Evolutionary conservation across 2,888 invertebrate genomes (phyloP), one percentile per base, ranked within the genome.

Genomic region (Philereme vetulata): DNA sequence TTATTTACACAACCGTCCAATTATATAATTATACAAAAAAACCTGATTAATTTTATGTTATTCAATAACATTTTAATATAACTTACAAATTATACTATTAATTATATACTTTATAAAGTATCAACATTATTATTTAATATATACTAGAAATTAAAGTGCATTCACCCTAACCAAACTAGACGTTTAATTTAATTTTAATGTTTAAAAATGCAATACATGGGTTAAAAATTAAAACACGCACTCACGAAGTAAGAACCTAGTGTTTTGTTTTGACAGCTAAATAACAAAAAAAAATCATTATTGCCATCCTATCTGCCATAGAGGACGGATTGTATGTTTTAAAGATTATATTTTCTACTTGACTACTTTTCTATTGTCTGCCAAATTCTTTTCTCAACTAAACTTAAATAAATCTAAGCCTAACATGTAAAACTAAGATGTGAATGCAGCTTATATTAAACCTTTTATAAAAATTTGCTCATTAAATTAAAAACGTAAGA

Each of bases 1-100:
- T 21, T 88, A 86, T 88, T 76, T 88, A 88, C 88, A 88, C 81
- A 84, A 83, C 80, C 80, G 72, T 77, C 77, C 72, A 70, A 64
- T 67, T 76, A 69, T 74, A 71, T 74, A 76, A 63, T 55, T 60
- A 70, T 70, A 71, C 67, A 66, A 75, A 71, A 71, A 70, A 69
- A 66, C 21, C 67, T 66, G 63, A 55, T 60, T 68, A 60, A 56
- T 34, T 69, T 70, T 56, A 68, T 72, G 62, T 67, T 68, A 70
- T 68, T 60, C 63, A 57, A 68, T 65, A 68, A 76, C 50, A 66
- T 50, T 54, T 61, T 70, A 53, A 62, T 71, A 70, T 51, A 56
- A 53, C 68, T 59, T 56, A 67, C 43, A 52, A 55, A 51, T 63
- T 53, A 49, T 42, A 50, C 46, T 59, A 52, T 54, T 45, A 51